Evolutionary conservation across 2,888 invertebrate genomes (phyloP).

Genomic region (Lobophora halterata): DNA sequence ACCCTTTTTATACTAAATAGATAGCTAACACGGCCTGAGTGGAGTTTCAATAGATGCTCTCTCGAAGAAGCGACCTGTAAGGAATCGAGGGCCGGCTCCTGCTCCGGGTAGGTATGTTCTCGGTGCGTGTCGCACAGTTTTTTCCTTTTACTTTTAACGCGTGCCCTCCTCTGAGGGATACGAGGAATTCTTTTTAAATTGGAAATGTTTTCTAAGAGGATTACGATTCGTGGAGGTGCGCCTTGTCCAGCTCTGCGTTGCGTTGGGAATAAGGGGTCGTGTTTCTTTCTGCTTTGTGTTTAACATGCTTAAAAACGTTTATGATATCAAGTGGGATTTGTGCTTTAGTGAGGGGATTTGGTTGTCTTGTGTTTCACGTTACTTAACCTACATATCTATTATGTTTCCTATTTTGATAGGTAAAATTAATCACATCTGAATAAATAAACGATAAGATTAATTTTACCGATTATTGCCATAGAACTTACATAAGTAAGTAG

Average conservation of each 20-base stretch:
- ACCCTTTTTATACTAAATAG: slow-evolving; percentile 81
- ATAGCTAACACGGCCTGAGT: slow-evolving; percentile 80
- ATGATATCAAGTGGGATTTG: slow-evolving; percentile 44
- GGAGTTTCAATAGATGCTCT: slow-evolving; percentile 81
- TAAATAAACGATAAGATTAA: too few species aligned
- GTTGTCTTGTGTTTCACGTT: too few species aligned
- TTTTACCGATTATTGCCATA: too few species aligned
- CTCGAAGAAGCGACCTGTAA: slow-evolving; percentile 79
- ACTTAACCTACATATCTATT: too few species aligned
- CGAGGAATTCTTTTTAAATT: slow-evolving; percentile 81
- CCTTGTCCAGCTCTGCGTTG: slow-evolving; percentile 40
- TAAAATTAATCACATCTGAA: too few species aligned
- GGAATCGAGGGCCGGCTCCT: slow-evolving; percentile 76
- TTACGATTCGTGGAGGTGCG: slow-evolving; percentile 78
- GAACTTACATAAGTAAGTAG: too few species aligned
- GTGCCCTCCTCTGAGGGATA: slow-evolving; percentile 74
- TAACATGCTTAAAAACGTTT: slow-evolving; percentile 53
- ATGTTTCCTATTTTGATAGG: too few species aligned
- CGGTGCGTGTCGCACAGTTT: slow-evolving; percentile 69
- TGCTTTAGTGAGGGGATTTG: too few species aligned
- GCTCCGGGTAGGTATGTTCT: slow-evolving; percentile 44
- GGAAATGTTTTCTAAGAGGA: slow-evolving; percentile 81
- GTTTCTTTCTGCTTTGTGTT: slow-evolving; percentile 60
- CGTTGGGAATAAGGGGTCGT: slow-evolving; percentile 65
- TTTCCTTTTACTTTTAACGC: slow-evolving; percentile 79